phyloP scores from a whole-genome alignment of 2,888 invertebrate genomes.

The Omphaloscelis lunosa region DNA sequence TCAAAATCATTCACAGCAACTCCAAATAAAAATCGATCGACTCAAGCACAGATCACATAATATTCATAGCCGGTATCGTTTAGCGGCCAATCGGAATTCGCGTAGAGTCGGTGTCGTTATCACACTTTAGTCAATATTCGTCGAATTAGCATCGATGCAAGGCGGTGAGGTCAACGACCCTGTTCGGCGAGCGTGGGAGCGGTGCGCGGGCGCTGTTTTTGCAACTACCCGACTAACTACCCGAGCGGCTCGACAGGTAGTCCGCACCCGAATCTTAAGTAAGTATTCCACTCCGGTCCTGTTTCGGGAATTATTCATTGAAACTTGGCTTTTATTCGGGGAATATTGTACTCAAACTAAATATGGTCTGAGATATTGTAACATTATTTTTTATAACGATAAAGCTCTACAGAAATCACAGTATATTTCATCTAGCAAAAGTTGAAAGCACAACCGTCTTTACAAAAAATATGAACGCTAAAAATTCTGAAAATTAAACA shows the following conservation, averaged over 20 bases:
- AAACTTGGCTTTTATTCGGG: slow-evolving; percentile 51
- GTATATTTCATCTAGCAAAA: background rate
- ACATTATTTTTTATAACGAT: no score
- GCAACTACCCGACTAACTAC: slow-evolving; percentile 78
- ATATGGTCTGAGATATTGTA: no score
- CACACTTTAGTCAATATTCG: slow-evolving; percentile 77
- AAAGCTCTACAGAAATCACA: background rate
- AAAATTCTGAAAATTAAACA: slow-evolving; percentile 7
- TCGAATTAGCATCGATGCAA: slow-evolving; percentile 87
- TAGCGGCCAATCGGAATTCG: slow-evolving; percentile 63
- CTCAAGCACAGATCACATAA: slow-evolving; percentile 22
- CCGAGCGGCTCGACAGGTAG: slow-evolving; percentile 71
- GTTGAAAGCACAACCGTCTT: background rate
- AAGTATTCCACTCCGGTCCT: slow-evolving; percentile 63
- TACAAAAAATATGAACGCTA: slow-evolving; percentile 9
- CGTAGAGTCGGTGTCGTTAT: slow-evolving; percentile 68
- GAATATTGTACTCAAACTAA: no score
- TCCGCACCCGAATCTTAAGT: slow-evolving; percentile 73
- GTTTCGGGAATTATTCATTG: slow-evolving; percentile 64
- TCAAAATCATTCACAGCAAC: slow-evolving; percentile 14
- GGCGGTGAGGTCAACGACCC: slow-evolving; percentile 79
- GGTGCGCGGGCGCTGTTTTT: slow-evolving; percentile 81
- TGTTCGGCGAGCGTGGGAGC: slow-evolving; percentile 84
- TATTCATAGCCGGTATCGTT: slow-evolving; percentile 58
- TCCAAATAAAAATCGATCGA: slow-evolving; percentile 13